Percentiles rank a stretch among this genome's conserved stretches.
phyloP scores from a whole-genome alignment of 2,888 invertebrate genomes.

The Brachylomia viminalis region DNA sequence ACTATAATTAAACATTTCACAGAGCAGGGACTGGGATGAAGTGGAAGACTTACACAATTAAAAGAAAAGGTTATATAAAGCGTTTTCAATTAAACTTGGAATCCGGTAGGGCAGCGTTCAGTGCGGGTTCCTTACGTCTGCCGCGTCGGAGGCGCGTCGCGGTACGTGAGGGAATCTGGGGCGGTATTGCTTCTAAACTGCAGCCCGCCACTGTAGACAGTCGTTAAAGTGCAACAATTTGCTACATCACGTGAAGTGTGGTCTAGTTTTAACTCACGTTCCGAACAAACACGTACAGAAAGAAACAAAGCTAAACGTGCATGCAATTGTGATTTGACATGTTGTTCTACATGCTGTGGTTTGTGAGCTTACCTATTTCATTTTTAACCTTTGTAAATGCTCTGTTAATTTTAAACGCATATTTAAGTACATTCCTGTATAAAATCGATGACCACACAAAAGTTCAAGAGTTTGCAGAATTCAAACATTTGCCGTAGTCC shows the following conservation, averaged over 20 bases:
- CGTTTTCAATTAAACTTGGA: conserved; percentile 88
- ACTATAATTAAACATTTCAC: conserved; percentile 74
- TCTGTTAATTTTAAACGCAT: conserved; percentile 6
- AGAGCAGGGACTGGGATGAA: conserved; percentile 67
- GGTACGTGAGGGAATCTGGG: conserved; percentile 82
- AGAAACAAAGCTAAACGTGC: conserved; percentile 62
- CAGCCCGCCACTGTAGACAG: conserved; percentile 72
- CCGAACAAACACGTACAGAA: conserved; percentile 63
- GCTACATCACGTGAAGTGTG: conserved; percentile 73
- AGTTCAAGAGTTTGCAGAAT: conserved; percentile 24
- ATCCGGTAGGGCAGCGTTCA: conserved; percentile 79
- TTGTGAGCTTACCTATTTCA: conserved; percentile 24
- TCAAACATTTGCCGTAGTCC: conserved; percentile 18
- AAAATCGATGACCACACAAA: conserved; percentile 37
- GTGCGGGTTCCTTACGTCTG: conserved; percentile 78
- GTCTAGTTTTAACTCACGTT: conserved; percentile 72
- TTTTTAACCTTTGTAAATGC: conserved; percentile 26
- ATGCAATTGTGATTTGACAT: conserved; percentile 46
- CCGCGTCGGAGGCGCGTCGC: conserved; percentile 58
- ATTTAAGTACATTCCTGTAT: conserved; percentile 5
- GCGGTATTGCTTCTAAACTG: conserved; percentile 77
- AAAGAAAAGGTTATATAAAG: conserved; percentile 84
- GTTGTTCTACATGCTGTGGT: conserved; percentile 36
- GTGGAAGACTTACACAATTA: conserved; percentile 80
- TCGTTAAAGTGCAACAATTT: conserved; percentile 86